Base-by-base conservation (phyloP, 2,888 invertebrate species). In the Pilophorus perplexus region DNA sequence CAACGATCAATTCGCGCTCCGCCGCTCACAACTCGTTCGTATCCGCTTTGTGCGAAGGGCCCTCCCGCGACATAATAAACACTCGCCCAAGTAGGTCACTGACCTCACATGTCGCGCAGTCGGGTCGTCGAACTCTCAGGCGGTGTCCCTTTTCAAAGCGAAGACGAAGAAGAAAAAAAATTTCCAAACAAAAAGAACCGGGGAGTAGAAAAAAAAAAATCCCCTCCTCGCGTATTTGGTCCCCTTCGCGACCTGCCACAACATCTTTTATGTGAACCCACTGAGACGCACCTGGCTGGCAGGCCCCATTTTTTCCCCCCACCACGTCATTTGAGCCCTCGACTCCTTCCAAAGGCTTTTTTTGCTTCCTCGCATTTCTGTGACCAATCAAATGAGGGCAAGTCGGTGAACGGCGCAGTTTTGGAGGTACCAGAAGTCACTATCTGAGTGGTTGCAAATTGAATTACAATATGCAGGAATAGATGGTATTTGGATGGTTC, bases 1-100 rank as follows among this genome's bases (percentile, higher is more conserved):
- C n/a, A n/a, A n/a, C n/a, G n/a, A n/a, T n/a, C n/a, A n/a, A 8
- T 14, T 25, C 23, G 16, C 42, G 16, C 42, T 18, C 6, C 6
- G 42, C 6, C 42, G 16, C 42, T 14, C 42, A 20, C 42, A 37
- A 37, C 37, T n/a, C n/a, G n/a, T n/a, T n/a, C n/a, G n/a, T n/a
- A 37, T 37, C 22, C 44, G 14, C 42, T 42, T 14, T 16, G 14
- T 42, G 14, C 20, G 12, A 14, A 44, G 44, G 1, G n/a, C n/a
- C n/a, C 44, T 1, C 44, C 44, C 22, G 44, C 44, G 46, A 46
- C 46, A 46, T 46, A 46, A 46, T 46, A 46, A 46, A 46, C 46
- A 46, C n/a, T n/a, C n/a, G 46, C 46, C 46, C 46, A 46, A 46
- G 46, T 46, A 23, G 46, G 46, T 23, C 46, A 46, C 14, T 14